phyloP scores from a whole-genome alignment of 2,113 vertebrate genomes.

The Aldabrachelys gigantea region DNA sequence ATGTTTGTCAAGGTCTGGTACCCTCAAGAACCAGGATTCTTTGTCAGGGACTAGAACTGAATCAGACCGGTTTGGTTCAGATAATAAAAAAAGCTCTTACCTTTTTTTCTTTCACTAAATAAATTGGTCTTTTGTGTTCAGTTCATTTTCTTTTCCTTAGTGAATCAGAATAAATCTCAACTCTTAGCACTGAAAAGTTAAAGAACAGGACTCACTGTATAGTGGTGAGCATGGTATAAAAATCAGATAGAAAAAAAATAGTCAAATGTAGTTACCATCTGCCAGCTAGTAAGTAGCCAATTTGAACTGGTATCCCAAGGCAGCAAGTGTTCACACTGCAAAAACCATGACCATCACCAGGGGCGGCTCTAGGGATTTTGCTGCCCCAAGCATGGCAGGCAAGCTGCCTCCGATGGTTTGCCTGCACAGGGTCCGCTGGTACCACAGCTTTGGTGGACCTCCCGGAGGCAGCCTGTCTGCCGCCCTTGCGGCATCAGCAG shows the following conservation, averaged over 20 bases:
- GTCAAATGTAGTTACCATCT: background rate
- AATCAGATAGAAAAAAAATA: background rate
- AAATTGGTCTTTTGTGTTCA: background rate
- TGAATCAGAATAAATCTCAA: background rate
- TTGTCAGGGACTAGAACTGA: background rate
- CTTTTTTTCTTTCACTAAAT: background rate
- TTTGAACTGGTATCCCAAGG: background rate
- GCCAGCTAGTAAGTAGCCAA: background rate
- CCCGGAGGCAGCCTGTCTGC: too few species aligned
- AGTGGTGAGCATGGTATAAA: background rate
- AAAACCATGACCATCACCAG: background rate
- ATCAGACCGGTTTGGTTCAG: background rate
- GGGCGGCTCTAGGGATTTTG: too few species aligned
- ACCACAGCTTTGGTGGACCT: too few species aligned
- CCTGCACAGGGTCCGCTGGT: too few species aligned
- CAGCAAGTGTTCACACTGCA: background rate
- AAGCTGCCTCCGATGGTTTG: too few species aligned
- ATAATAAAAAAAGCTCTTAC: background rate
- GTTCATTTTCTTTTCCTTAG: background rate
- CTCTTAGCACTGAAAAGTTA: background rate
- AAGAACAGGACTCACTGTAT: background rate
- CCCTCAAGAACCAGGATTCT: background rate
- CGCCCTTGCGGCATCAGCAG: too few species aligned
- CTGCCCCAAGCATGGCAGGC: too few species aligned
- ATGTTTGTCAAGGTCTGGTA: background rate